phyloP scores from a whole-genome alignment of 2,797 vertebrate species.

The Aulostomus chinensis region DNA sequence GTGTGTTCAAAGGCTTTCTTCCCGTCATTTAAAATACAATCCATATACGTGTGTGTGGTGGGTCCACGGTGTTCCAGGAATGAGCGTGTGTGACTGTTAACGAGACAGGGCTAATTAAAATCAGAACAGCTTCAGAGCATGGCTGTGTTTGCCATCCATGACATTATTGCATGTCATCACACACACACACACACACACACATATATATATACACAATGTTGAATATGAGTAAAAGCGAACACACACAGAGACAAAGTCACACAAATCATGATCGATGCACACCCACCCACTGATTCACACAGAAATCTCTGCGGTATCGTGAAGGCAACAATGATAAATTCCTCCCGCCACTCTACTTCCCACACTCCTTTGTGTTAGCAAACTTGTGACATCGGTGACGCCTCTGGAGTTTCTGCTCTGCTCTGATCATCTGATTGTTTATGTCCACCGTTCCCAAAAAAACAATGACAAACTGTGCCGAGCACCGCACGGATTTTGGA shows the following conservation, averaged over 20 bases:
- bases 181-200: slow-evolving; percentile 18
- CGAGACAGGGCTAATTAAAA: slow-evolving; percentile 64
- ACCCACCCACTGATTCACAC: slow-evolving; percentile 27
- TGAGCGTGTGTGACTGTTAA: slow-evolving; percentile 53
- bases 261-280: slow-evolving; percentile 14
- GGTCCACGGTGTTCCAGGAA: slow-evolving; percentile 64
- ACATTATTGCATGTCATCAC: slow-evolving; percentile 48
- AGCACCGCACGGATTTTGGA: background rate
- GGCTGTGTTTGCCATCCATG: slow-evolving; percentile 37
- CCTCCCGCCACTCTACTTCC: slow-evolving; percentile 50
- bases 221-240: background rate
- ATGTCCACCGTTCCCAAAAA: slow-evolving; percentile 11
- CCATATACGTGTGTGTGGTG: slow-evolving; percentile 54
- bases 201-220: too few species aligned
- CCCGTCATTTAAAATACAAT: slow-evolving; percentile 60
- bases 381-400: slow-evolving; percentile 47
- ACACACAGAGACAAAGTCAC: slow-evolving; percentile 5
- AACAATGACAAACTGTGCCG: slow-evolving; percentile 29
- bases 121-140: slow-evolving; percentile 55
- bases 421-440: slow-evolving; percentile 33
- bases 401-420: slow-evolving; percentile 28
- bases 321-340: slow-evolving; percentile 42
- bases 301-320: slow-evolving; percentile 42
- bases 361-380: slow-evolving; percentile 62
- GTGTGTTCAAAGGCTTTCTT: slow-evolving; percentile 51